phyloP scores from a whole-genome alignment of 1,140 invertebrate genomes.

The Drosophila albomicans region DNA sequence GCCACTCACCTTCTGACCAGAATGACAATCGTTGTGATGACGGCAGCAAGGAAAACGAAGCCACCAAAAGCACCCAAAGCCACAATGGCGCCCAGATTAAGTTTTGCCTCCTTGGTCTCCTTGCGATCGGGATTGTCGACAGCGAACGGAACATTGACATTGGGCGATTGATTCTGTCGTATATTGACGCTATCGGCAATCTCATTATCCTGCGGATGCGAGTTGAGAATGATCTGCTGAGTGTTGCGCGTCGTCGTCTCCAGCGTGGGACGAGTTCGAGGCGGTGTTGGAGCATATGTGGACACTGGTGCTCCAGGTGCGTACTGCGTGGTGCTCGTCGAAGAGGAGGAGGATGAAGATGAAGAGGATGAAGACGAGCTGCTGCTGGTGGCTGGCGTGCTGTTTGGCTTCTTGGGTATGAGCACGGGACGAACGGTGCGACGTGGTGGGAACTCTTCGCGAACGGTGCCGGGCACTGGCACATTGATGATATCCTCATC shows the following conservation, averaged over 20 bases:
- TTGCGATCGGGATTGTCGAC: constrained; percentile 88
- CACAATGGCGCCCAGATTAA: constrained; percentile 94
- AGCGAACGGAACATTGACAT: constrained; percentile 89
- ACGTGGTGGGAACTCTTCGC: constrained; percentile 80
- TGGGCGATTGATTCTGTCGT: constrained; percentile 86
- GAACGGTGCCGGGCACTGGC: constrained; percentile 79
- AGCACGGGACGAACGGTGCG: constrained; percentile 77
- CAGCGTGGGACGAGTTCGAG: constrained; percentile 53
- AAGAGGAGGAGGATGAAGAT: neutral
- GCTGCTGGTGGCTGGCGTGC: constrained; percentile 64
- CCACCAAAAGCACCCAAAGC: constrained; percentile 95
- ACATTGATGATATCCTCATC: constrained; percentile 80
- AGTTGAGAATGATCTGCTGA: constrained; percentile 87
- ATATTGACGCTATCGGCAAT: constrained; percentile 86
- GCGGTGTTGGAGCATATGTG: constrained; percentile 57
- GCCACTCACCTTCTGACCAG: constrained; percentile 93
- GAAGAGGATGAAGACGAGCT: constrained; percentile 24
- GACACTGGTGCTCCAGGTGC: constrained; percentile 38
- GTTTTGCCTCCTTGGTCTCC: constrained; percentile 89
- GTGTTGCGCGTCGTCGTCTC: constrained; percentile 78
- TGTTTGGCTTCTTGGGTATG: constrained; percentile 74
- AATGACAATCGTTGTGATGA: constrained; percentile 95
- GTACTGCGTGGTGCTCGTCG: constrained; percentile 47
- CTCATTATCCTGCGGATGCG: constrained; percentile 88
- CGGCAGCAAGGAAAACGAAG: constrained; percentile 94